Conservation (phyloP, 2,113 vertebrate genomes). For the Bothrops jararaca region DNA sequence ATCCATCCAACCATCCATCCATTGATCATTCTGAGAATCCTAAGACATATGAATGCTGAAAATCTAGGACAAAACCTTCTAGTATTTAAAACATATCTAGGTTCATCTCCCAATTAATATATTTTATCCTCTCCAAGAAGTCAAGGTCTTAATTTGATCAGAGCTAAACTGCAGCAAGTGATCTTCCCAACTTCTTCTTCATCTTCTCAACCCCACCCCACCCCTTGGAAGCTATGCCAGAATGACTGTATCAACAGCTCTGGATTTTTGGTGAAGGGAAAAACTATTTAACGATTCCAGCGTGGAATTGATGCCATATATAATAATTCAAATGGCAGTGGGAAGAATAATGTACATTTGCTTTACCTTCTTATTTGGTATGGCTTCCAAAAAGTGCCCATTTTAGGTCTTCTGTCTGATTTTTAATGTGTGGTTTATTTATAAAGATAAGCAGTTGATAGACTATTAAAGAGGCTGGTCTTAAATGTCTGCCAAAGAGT, state of each 20-base stretch:
- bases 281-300: neutral
- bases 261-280: neutral
- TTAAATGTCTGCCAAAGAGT: neutral
- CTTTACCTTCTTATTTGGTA: neutral
- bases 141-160: neutral
- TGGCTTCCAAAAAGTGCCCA: neutral
- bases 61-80: neutral
- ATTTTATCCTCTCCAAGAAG: neutral
- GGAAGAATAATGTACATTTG: neutral
- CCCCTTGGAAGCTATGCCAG: neutral
- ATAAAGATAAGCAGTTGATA: neutral
- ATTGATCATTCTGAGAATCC: neutral
- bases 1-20: neutral
- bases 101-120: neutral
- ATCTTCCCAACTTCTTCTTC: too few relatives aligned
- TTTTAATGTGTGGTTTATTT: neutral
- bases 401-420: neutral
- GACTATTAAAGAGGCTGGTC: neutral
- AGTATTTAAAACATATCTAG: neutral
- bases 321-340: neutral
- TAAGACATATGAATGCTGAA: neutral
- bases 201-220: neutral
- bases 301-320: neutral
- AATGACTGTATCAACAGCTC: neutral
- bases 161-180: neutral